Conservation (phyloP, 2,113 vertebrate genomes). For the Oncorhynchus mykiss region DNA sequence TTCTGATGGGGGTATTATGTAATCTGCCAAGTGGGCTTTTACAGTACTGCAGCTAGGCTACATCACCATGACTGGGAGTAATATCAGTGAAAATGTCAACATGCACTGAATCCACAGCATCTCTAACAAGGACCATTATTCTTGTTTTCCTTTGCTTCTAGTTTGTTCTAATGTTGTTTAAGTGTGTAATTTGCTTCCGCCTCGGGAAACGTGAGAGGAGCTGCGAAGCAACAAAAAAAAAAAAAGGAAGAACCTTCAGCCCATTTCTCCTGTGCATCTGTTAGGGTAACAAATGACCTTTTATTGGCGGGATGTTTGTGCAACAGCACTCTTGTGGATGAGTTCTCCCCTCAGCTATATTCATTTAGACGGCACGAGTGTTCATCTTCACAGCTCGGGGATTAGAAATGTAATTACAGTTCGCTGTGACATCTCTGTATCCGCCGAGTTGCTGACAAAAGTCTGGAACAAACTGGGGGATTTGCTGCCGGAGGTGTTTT, state of each 20-base stretch:
- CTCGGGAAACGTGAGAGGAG: neutral
- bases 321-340: neutral
- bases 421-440: conserved; percentile 17
- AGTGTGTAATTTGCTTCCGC: neutral
- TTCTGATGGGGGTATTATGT: no score
- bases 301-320: neutral
- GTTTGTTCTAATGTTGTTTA: neutral
- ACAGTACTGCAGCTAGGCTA: no score
- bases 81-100: no score
- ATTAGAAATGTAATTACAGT: conserved; percentile 36
- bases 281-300: conserved; percentile 7
- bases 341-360: conserved; percentile 10
- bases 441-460: conserved; percentile 14
- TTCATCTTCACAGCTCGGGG: conserved; percentile 27
- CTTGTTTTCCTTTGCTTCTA: neutral
- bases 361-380: conserved; percentile 7
- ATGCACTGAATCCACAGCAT: no score
- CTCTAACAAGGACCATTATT: no score
- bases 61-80: no score
- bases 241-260: neutral
- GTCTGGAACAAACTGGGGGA: conserved; percentile 6
- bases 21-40: no score
- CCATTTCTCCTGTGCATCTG: conserved; percentile 5
- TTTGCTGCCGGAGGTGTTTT: neutral
- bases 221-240: neutral